Base-by-base conservation (phyloP, 1,140 invertebrate species). In the Lucilia sericata region DNA sequence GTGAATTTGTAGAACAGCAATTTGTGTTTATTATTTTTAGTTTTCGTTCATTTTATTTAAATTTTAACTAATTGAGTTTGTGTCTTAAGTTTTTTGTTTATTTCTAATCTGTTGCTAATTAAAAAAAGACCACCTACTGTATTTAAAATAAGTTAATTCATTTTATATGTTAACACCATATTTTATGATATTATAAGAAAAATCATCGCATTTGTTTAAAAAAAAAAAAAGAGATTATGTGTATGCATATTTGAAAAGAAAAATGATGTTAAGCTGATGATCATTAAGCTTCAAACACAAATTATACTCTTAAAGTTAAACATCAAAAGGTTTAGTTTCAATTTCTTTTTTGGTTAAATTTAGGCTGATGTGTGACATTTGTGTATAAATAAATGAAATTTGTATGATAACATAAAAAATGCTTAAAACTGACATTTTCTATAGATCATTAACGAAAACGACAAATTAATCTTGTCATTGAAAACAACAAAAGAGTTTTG, bases 391-490 rank as follows among this genome's bases (percentile, higher is more conserved):
- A 12, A 74, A 30, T 25, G 70, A 74, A 74, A 74, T 25, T 17
- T 25, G 5, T 74, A 74, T 42, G 9, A 75, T 34, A 34, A 75
- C 7, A 34, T 34, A 3, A 75, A 34, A 75, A 75, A 75, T 75
- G 25, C 21, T 34, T 25, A 75, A 34, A 14, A 34, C 12, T 55
- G 51, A 34, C 74, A 75, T 9, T 78, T 78, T 47, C 36, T 78
- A 78, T 42, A n/a, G 75, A 78, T 78, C 34, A 78, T 78, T 78
- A 78, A 78, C 75, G 34, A 78, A 47, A 19, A 78, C 75, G 36
- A 78, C 75, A 78, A 78, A 78, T 78, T 78, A 78, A 78, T 78
- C 75, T 78, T 36, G 36, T n/a, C 19, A 42, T 78, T n/a, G 34
- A n/a, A 78, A 42, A 47, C 14, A 42, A 47, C 34, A 78, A 25